Base-by-base conservation (phyloP, 2,888 invertebrate genomes). In the Chloroclystis v-ata region DNA sequence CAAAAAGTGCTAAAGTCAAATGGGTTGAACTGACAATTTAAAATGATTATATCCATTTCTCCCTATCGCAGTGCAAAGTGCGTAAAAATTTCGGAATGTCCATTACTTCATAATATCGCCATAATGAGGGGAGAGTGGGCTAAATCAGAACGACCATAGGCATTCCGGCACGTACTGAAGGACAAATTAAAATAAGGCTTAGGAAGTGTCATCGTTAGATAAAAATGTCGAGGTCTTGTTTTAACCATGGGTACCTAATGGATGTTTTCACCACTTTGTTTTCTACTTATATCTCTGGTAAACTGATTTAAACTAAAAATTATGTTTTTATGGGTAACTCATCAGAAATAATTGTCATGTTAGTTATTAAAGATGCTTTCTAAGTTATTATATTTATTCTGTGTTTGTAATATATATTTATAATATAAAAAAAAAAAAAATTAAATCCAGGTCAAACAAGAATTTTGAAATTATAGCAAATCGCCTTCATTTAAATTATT, bases 41-140 rank as follows among this genome's bases (percentile, higher is more conserved):
- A 72, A 69, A 75, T 72, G 67, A 75, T 75, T 69, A 72, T 48
- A 50, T 69, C 70, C 70, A 55, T 68, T 73, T 63, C 64, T 63
- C 66, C 63, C 66, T 64, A 64, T 67, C 65, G 64, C 70, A 65
- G 65, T 65, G 55, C 48, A 65, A 71, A 75, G 70, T 70, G 63
- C 67, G 67, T 69, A 68, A 43, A 44, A 50, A 69, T 67, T 67
- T 65, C 60, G 37, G 63, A 60, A 80, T 80, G 75, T 78, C 78
- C 78, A 78, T 81, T 80, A 79, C 76, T 69, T 72, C 69, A 67
- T 70, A 71, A 75, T 77, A 75, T 72, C 70, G 61, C 63, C 65
- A 57, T 79, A 81, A 81, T 80, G 75, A 80, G 77, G 76, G 73
- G 72, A 70, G 74, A 67, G 61, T 63, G 64, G 70, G 72, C 63